Base-by-base conservation (phyloP, 2,888 invertebrate species). In the Nowickia ferox region DNA sequence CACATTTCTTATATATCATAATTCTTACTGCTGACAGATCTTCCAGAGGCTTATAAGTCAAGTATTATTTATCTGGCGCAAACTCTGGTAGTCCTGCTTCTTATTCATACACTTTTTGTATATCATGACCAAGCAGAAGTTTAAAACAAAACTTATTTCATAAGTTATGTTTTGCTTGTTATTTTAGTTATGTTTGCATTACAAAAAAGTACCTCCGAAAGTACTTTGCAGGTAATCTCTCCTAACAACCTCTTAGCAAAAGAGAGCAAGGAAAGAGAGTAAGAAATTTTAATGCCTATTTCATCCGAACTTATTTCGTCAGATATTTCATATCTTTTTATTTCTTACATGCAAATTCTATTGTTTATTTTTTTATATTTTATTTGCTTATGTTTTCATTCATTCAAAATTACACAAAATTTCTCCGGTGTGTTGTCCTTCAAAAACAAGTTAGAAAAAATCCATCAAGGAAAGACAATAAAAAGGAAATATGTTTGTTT, bases 341-440 rank as follows among this genome's bases (percentile, higher is more conserved):
- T 69, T 77, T 81, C 48, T 57, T 72, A 5, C 80, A 76, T 80
- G 75, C 63, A 71, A 75, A 65, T 78, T 66, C 46, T 53, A 44
- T 61, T 48, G 13, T 51, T 40, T 68, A 55, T 82, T 79, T 15
- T 40, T 38, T 48, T 48, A 48, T 30, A 30, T 30, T 6, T 79
- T 75, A 19, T 51, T 38, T 61, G 17, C 63, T 61, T 63, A 69
- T 38, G 76, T 80, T 80, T 86, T 80, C 83, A 83, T 86, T 86
- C 86, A 86, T 86, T 59, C 66, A 72, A 74, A 74, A 57, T 22
- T 76, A 55, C 63, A 79, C 51, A 65, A 51, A 79, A 38, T 79
- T 79, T 66, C 83, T 83, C 86, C 83, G 86, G 83, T 83, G 86
- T 86, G 83, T 65, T 86, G 86, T 86, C 86, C 86, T 86, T 86